A percentile compares a stretch with the other conserved stretches of the same genome.
Evolutionary conservation across 2,888 invertebrate genomes (phyloP).

Genomic region (Kuschelorhynchus macadamiae): DNA sequence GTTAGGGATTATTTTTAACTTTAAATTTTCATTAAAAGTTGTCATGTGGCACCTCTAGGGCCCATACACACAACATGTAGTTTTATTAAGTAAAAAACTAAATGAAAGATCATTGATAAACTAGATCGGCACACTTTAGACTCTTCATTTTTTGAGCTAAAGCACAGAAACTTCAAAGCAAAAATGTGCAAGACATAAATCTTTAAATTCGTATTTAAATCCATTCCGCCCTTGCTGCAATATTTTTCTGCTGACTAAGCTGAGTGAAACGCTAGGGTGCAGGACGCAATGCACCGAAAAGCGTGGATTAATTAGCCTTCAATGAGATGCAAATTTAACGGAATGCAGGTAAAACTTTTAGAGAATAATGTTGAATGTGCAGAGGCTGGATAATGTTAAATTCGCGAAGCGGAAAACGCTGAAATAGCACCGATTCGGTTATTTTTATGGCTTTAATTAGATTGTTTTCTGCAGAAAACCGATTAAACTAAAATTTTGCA

Average conservation of each 20-base stretch:
- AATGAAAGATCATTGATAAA: no score
- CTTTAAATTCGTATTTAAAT: conserved; percentile 44
- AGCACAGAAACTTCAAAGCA: conserved; percentile 1
- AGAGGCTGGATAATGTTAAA: conserved; percentile 17
- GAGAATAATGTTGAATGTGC: conserved; percentile 33
- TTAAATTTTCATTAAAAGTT: no score
- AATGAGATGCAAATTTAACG: conserved; percentile 46
- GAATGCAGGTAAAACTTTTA: conserved; percentile 45
- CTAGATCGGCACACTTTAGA: no score
- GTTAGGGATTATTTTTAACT: no score
- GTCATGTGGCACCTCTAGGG: no score
- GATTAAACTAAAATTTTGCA: conserved; percentile 9
- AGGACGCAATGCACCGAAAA: conserved; percentile 35
- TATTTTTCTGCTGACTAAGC: conserved; percentile 41
- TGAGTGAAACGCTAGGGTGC: conserved; percentile 9
- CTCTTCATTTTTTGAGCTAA: neutral
- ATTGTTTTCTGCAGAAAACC: neutral
- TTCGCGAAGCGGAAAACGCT: neutral
- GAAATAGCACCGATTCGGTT: neutral
- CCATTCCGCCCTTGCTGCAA: conserved; percentile 39
- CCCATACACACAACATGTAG: no score
- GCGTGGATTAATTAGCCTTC: conserved; percentile 45
- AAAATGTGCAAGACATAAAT: conserved; percentile 40
- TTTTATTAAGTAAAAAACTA: no score
- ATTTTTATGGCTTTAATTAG: conserved; percentile 1